Conservation (phyloP, 2,797 vertebrate genomes). For the Pangasius djambal region DNA sequence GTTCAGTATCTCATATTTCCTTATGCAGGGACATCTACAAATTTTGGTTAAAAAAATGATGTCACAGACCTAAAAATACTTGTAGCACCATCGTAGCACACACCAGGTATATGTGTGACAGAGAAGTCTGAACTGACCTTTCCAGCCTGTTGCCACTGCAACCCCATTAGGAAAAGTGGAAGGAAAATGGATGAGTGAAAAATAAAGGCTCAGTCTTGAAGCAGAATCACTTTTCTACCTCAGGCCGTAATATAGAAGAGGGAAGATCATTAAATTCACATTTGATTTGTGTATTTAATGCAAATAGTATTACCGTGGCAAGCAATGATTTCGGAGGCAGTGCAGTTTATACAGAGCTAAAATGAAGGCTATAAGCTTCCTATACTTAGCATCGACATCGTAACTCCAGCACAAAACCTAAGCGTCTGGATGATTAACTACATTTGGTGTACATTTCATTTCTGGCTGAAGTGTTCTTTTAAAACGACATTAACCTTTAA, state of each 20-base stretch:
- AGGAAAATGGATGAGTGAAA: neutral
- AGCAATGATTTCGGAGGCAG: neutral
- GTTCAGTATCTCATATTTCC: neutral
- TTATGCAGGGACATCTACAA: neutral
- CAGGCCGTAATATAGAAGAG: neutral
- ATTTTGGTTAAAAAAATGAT: neutral
- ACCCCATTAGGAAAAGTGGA: neutral
- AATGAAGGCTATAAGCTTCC: neutral
- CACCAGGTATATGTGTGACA: too few relatives aligned
- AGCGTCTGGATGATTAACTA: slow-evolving; percentile 10
- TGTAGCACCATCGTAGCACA: too few relatives aligned
- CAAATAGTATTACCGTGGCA: neutral
- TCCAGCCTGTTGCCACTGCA: neutral
- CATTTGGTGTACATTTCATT: slow-evolving; percentile 23
- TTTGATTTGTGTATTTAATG: neutral
- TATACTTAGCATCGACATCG: neutral
- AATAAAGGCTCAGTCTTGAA: neutral
- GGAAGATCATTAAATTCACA: neutral
- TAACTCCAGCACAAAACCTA: neutral
- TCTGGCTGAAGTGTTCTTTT: slow-evolving; percentile 8
- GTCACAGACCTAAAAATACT: neutral
- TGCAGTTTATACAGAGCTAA: neutral
- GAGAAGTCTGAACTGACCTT: neutral
- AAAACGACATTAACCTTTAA: neutral
- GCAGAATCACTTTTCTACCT: neutral